Evolutionary conservation across 2,888 invertebrate genomes (phyloP), one percentile per base, ranked within the genome.

Genomic region (Pristionchus fissidentatus): DNA sequence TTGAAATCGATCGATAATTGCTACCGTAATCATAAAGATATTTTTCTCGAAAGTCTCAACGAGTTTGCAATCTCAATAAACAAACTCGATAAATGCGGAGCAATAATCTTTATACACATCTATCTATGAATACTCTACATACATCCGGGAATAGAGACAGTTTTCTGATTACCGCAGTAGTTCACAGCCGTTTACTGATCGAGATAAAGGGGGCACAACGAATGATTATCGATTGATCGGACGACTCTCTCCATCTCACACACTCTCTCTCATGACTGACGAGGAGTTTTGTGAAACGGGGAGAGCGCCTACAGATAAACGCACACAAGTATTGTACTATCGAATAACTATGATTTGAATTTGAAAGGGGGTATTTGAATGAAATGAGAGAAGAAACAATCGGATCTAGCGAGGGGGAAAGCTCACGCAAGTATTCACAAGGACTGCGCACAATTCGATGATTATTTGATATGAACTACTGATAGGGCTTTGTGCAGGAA

Each of bases 81-180:
- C 38, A 66, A 3, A 38, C 26, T 7, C 7, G 0, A 35, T 38
- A 19, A 38, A 26, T 55, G 15, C 19, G 66, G n/a, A n/a, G n/a
- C 4, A 38, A 66, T 66, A 66, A 4, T 66, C 66, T 66, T 66
- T 66, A 66, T 66, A 38, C 66, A 66, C 38, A 35, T 66, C 66
- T 66, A 35, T 38, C n/a, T 57, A 66, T 66, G 38, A 38, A 66
- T 32, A 41, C 38, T 66, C 38, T 66, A 38, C 38, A 66, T 22
- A 66, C 66, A 1, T 3, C 38, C 38, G 41, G 29, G 62, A 22
- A 55, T 7, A n/a, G 55, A 22, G 22, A 22, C 55, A 55, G 13
- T 62, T 62, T 7, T 38, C 66, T 66, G 32, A n/a, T n/a, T n/a
- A n/a, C n/a, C n/a, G n/a, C n/a, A n/a, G n/a, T n/a, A n/a, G n/a